phyloP scores from a whole-genome alignment of 2,113 vertebrate species.

The Dipodomys merriami region DNA sequence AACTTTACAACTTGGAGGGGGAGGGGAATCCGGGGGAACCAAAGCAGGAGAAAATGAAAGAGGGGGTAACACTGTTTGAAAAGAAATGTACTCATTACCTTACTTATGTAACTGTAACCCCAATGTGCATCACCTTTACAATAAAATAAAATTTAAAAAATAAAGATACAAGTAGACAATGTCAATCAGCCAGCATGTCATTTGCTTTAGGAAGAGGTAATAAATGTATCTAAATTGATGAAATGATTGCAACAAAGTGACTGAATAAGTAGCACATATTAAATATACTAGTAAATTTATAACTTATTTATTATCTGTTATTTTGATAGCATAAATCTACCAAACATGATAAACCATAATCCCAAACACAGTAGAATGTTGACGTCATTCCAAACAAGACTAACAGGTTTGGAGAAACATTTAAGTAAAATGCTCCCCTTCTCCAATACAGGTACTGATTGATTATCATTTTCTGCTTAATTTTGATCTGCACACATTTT shows the following conservation, averaged over 20 bases:
- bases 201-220: not conserved
- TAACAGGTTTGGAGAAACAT: not conserved
- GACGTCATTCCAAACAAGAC: slow-evolving; percentile 4
- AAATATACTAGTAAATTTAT: not conserved
- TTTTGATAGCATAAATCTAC: not conserved
- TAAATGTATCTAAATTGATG: not conserved
- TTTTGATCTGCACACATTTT: slow-evolving; percentile 23
- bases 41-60: no score
- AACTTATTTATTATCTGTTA: not conserved
- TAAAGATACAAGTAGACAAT: slow-evolving; percentile 6
- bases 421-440: not conserved
- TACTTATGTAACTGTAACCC: no score
- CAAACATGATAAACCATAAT: not conserved
- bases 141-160: no score
- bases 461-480: not conserved
- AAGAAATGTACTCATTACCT: no score
- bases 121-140: no score
- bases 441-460: not conserved
- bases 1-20: no score
- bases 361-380: not conserved
- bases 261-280: not conserved
- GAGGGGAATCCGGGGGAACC: no score
- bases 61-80: no score
- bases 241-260: slow-evolving; percentile 15
- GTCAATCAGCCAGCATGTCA: not conserved